Conservation (phyloP, 2,113 vertebrate species). For the Pungitius pungitius region DNA sequence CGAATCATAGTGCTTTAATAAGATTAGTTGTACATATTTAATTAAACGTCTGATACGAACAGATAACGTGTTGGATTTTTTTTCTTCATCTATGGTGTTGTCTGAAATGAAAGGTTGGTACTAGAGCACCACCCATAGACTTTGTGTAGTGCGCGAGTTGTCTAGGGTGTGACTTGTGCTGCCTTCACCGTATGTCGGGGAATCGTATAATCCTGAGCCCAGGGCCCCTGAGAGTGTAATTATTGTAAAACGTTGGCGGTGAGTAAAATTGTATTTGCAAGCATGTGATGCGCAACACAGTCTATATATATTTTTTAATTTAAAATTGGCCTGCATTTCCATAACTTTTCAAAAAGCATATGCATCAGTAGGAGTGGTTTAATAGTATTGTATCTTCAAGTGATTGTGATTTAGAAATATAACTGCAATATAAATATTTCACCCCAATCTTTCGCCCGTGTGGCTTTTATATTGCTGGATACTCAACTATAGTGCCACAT, state of each 20-base stretch:
- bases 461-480: background rate
- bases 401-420: background rate
- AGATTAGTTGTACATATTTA: slow-evolving; percentile 75
- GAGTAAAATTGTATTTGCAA: background rate
- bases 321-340: background rate
- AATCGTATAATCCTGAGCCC: accelerated
- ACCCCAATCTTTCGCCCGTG: background rate
- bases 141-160: background rate
- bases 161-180: slow-evolving; percentile 44
- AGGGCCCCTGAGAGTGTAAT: background rate
- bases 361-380: background rate
- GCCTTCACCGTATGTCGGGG: slow-evolving; percentile 17
- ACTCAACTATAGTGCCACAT: background rate
- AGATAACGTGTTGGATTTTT: background rate
- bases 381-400: background rate
- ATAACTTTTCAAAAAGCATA: background rate
- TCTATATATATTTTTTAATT: too few species aligned
- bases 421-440: background rate
- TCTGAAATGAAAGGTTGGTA: background rate
- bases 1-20: slow-evolving; percentile 64
- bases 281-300: background rate
- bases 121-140: background rate
- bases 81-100: background rate
- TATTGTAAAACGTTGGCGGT: background rate
- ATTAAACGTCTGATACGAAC: slow-evolving; percentile 71